A percentile compares a stretch with the other conserved stretches of the same genome.
These are phyloP conservation scores for Chaetura pelagica DNA, from an alignment of 2,113 vertebrate species.

Conservation along the genomic window DNA sequence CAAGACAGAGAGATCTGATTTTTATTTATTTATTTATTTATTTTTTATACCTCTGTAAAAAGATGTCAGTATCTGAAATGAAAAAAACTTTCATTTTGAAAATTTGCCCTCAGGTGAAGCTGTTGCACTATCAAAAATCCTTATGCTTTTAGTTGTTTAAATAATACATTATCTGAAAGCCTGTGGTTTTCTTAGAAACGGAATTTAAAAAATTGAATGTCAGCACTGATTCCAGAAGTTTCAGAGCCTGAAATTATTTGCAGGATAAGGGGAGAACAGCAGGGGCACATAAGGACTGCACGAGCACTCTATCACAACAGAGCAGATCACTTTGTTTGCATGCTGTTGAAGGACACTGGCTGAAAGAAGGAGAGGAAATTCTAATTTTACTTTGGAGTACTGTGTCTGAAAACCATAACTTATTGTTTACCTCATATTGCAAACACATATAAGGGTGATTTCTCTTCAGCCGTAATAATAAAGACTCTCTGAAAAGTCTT, in stretches of 20 bases:
- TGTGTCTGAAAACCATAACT: neutral
- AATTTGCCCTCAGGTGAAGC: neutral
- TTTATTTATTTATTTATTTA: accelerated
- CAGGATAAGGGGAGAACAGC: neutral
- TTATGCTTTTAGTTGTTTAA: neutral
- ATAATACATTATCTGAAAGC: neutral
- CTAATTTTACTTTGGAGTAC: neutral
- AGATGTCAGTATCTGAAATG: neutral
- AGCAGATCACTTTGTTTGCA: neutral
- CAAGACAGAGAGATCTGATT: neutral
- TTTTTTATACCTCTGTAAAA: neutral
- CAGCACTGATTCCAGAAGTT: neutral
- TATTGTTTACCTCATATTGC: neutral
- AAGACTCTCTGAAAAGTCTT: neutral
- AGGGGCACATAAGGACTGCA: neutral
- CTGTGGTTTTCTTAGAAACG: neutral
- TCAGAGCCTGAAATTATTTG: neutral
- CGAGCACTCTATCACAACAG: neutral
- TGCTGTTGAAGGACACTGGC: neutral
- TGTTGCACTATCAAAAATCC: neutral
- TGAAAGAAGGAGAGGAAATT: neutral
- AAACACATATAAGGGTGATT: neutral
- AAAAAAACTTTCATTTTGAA: neutral
- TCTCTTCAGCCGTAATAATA: neutral
- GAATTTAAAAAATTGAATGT: neutral